A percentile compares a stretch with the other conserved stretches of the same genome.
These are phyloP conservation scores for Leptinotarsa juncta DNA, from an alignment of 2,888 invertebrate genomes.

Conservation along the genomic window DNA sequence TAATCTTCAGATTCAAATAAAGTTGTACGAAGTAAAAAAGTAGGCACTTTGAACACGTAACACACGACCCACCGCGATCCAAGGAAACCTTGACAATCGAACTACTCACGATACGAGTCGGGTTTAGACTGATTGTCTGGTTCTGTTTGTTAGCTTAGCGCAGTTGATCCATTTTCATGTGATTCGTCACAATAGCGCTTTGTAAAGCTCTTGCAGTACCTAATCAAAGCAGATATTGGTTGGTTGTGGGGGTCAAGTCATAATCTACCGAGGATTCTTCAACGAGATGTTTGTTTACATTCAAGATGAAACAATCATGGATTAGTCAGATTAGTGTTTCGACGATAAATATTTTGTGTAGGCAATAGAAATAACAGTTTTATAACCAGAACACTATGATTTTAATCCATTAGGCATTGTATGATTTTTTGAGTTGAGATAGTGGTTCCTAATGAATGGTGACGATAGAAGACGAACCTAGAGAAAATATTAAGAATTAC, in stretches of 20 bases:
- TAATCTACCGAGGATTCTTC: neutral
- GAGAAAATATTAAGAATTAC: too few species aligned
- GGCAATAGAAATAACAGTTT: too few species aligned
- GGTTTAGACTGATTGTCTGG: conserved; percentile 13
- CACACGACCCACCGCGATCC: neutral
- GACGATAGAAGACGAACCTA: too few species aligned
- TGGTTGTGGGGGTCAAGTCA: conserved; percentile 11
- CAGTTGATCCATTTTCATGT: neutral
- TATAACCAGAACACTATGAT: too few species aligned
- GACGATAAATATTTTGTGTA: too few species aligned
- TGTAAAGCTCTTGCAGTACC: neutral
- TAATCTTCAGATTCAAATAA: neutral
- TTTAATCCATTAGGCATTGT: too few species aligned
- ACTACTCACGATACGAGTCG: neutral
- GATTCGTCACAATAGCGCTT: conserved; percentile 4
- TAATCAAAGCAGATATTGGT: conserved; percentile 11
- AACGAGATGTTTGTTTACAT: conserved; percentile 13
- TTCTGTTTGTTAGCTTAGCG: neutral
- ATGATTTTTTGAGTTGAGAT: too few species aligned
- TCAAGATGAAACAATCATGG: neutral
- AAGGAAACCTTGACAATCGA: neutral
- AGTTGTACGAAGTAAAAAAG: neutral
- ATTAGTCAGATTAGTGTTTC: neutral
- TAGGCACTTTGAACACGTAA: neutral
- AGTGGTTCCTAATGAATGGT: too few species aligned